Conservation (phyloP, 2,888 invertebrate genomes). For the Eurytoma adleriae region DNA sequence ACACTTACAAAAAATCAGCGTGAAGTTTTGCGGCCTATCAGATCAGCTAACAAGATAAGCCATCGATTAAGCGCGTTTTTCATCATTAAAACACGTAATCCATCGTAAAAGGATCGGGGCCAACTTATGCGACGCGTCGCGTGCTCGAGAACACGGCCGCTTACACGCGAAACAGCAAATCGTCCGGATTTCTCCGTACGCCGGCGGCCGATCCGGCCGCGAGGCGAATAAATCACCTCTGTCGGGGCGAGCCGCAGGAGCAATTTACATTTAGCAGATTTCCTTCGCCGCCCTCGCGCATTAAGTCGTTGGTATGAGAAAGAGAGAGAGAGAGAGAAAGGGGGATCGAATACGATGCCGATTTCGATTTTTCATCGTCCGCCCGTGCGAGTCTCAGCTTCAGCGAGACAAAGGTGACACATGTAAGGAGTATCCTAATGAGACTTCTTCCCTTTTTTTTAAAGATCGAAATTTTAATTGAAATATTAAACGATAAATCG, state of each 20-base stretch:
- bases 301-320: slow-evolving; percentile 23
- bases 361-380: slow-evolving; percentile 35
- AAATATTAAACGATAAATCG: no score
- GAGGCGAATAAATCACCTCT: slow-evolving; percentile 44
- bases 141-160: background rate
- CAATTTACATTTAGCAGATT: slow-evolving; percentile 26
- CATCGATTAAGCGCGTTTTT: slow-evolving; percentile 6
- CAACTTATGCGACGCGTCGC: background rate
- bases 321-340: slow-evolving; percentile 1
- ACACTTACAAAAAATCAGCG: background rate
- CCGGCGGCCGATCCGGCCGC: background rate
- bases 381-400: background rate
- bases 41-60: background rate
- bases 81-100: slow-evolving; percentile 16
- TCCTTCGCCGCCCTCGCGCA: slow-evolving; percentile 30
- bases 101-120: background rate
- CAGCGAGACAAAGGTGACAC: background rate
- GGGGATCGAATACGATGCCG: background rate
- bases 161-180: slow-evolving; percentile 8
- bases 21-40: background rate
- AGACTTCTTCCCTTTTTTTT: no score
- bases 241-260: slow-evolving; percentile 31
- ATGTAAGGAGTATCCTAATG: background rate
- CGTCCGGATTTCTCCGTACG: background rate
- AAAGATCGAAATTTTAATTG: no score